Conservation (phyloP, 2,113 vertebrate genomes). For the Cynocephalus volans region DNA sequence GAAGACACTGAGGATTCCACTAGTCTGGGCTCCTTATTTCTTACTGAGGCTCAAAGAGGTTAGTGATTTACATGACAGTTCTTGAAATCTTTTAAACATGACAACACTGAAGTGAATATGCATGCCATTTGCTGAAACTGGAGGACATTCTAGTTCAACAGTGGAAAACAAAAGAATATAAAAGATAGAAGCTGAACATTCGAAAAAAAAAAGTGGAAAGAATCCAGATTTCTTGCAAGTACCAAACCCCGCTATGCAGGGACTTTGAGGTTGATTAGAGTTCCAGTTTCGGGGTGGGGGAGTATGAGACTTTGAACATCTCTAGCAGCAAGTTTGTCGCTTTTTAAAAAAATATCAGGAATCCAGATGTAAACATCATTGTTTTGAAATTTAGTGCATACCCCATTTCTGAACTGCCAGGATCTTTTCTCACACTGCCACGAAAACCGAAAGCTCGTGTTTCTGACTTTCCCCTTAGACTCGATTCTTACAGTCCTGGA, state of each 20-base stretch:
- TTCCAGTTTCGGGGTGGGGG: constrained; percentile 1
- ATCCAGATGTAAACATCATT: not conserved
- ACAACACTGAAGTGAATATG: not conserved
- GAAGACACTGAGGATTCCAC: not conserved
- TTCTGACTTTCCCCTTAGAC: not conserved
- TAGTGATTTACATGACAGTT: not conserved
- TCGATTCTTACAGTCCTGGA: not conserved
- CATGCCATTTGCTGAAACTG: not conserved
- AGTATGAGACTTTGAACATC: not conserved
- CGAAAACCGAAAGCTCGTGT: not conserved
- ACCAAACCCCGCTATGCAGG: not conserved
- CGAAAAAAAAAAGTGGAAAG: not conserved
- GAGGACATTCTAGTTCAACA: not conserved
- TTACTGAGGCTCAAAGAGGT: not conserved
- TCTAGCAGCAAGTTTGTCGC: not conserved
- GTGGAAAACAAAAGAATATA: not conserved
- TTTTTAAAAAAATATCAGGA: not conserved
- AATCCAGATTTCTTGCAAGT: not conserved
- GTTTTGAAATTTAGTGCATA: not conserved
- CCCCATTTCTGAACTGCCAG: not conserved
- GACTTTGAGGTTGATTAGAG: not conserved
- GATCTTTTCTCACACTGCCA: not conserved
- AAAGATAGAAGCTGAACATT: not conserved
- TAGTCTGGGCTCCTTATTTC: not conserved
- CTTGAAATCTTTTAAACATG: constrained; percentile 21